A percentile compares a stretch with the other conserved stretches of the same genome.
phyloP scores from a whole-genome alignment of 1,140 invertebrate genomes.

The Drosophila virilis region DNA sequence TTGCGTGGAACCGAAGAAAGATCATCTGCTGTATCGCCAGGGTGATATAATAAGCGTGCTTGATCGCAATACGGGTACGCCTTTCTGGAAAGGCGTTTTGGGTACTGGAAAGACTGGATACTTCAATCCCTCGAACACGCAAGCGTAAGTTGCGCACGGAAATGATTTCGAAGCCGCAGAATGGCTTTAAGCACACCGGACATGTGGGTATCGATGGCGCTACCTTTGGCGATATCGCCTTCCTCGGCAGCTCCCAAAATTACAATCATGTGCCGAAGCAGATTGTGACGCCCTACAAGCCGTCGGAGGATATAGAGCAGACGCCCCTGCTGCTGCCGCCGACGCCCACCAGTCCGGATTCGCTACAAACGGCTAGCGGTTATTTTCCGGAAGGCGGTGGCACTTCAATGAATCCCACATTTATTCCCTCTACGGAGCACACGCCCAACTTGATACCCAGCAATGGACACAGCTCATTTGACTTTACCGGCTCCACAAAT shows the following conservation, averaged over 20 bases:
- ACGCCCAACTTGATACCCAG: constrained; percentile 75
- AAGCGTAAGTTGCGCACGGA: constrained; percentile 91
- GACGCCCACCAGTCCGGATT: constrained; percentile 86
- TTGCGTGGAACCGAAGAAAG: constrained; percentile 84
- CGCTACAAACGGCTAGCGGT: constrained; percentile 84
- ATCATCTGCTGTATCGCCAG: constrained; percentile 92
- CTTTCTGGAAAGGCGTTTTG: constrained; percentile 93
- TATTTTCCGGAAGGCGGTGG: constrained; percentile 77
- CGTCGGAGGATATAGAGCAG: constrained; percentile 91
- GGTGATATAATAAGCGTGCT: constrained; percentile 97
- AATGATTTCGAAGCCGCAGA: constrained; percentile 98
- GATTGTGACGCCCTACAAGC: constrained; percentile 94
- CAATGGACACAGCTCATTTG: constrained; percentile 76
- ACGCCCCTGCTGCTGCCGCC: constrained; percentile 85
- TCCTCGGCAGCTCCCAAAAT: constrained; percentile 87
- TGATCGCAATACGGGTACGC: constrained; percentile 89
- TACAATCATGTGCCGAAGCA: constrained; percentile 92
- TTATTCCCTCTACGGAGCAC: constrained; percentile 81
- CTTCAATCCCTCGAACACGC: constrained; percentile 94
- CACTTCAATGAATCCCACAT: constrained; percentile 78
- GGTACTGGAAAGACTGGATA: constrained; percentile 93
- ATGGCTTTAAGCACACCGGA: constrained; percentile 98
- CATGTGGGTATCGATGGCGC: constrained; percentile 98
- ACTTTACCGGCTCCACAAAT: constrained; percentile 78
- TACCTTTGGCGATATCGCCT: constrained; percentile 97